Conservation (phyloP, 2,888 invertebrate species). For the Saturnia japonica region DNA sequence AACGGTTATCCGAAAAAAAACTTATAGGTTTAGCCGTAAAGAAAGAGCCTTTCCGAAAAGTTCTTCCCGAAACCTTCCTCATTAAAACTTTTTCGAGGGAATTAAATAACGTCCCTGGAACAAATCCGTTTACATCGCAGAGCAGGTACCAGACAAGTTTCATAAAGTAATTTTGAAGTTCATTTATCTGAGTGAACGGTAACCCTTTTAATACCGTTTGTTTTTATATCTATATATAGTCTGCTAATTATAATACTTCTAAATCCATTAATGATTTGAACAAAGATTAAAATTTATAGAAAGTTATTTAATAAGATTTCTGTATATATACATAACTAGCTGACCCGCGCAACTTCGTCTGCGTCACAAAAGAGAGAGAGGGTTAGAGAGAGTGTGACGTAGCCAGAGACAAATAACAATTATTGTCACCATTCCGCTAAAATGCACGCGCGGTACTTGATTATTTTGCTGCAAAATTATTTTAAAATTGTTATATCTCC, state of each 20-base stretch:
- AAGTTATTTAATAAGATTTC: too few species aligned
- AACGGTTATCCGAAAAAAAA: background rate
- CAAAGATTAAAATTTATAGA: background rate
- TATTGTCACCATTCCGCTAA: too few species aligned
- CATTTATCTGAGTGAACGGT: background rate
- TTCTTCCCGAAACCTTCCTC: conserved; percentile 39
- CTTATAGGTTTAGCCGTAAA: background rate
- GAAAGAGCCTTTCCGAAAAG: conserved; percentile 1
- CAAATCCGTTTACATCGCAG: conserved; percentile 51
- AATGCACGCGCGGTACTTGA: too few species aligned
- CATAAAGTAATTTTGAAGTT: conserved; percentile 45
- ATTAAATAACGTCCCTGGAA: conserved; percentile 54
- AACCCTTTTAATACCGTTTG: conserved; percentile 1
- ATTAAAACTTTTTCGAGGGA: conserved; percentile 59
- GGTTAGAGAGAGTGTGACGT: too few species aligned
- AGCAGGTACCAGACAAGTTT: conserved; percentile 35
- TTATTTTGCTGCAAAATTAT: too few species aligned
- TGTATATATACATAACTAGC: too few species aligned
- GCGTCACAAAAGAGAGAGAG: too few species aligned
- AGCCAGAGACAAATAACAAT: too few species aligned
- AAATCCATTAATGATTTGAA: background rate
- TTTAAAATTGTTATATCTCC: too few species aligned
- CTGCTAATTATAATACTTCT: background rate
- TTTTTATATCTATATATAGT: background rate
- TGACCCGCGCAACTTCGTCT: too few species aligned